Evolutionary conservation across 2,888 invertebrate species (phyloP), one percentile per base, ranked within the genome.

Genomic region (Seladonia tumulorum): DNA sequence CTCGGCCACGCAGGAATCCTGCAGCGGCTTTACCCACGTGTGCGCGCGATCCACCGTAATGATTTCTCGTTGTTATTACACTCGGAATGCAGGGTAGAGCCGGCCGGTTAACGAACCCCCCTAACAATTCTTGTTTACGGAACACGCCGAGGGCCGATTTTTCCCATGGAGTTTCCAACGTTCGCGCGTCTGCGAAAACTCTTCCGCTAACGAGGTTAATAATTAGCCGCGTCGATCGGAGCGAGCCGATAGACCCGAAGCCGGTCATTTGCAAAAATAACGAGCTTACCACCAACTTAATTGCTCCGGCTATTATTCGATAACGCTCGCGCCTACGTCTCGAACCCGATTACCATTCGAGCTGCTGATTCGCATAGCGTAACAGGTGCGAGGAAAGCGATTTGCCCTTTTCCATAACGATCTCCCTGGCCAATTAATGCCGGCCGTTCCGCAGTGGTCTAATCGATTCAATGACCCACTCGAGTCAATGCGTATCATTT

Each of bases 121-220:
- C 63, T n/a, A 68, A 68, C 39, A 45, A 71, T 60, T 18, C 76
- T 73, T 88, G 88, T 88, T 88, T 88, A 89, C 88, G 88, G 88
- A 88, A 89, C 81, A 79, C 39, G 25, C 22, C 29, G 42, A 14
- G 25, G 25, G 75, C 2, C 12, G 22, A 68, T 72, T 85, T 86
- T 86, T 86, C 85, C 76, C 85, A 85, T 73, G 39, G 53, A 29
- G 49, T 63, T 78, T 60, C 5, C 25, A 60, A 25, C 60, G 53
- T 22, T 53, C 53, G 22, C 53, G 25, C 60, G 14, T 25, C 16
- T 60, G 60, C 60, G 60, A 60, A 60, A 60, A 60, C 14, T 25
- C 25, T 60, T 60, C 60, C 60, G 60, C 60, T 60, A 60, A 60
- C 60, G 60, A 60, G 60, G 25, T 5, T 29, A 25, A 60, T 60